Conservation (phyloP, 2,888 invertebrate genomes). For the Cinara cedri region DNA sequence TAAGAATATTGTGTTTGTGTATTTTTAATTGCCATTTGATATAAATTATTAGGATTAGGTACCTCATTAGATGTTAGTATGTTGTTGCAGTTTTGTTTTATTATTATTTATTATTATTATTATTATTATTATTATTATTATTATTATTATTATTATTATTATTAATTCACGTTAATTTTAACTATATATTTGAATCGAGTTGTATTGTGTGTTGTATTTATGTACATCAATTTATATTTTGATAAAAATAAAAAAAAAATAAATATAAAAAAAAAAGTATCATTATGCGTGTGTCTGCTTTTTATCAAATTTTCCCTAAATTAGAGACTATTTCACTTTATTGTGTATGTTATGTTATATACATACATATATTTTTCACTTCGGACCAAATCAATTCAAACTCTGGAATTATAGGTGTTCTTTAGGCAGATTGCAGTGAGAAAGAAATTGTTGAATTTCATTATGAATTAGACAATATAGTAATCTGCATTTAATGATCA, state of each 20-base stretch:
- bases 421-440: too few species aligned
- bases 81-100: slow-evolving; percentile 40
- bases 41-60: slow-evolving; percentile 4
- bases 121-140: slow-evolving; percentile 41
- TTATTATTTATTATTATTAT: slow-evolving; percentile 22
- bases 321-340: too few species aligned
- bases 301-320: too few species aligned
- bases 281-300: too few species aligned
- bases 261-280: slow-evolving; percentile 17
- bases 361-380: too few species aligned
- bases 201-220: slow-evolving; percentile 33
- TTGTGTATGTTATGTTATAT: too few species aligned
- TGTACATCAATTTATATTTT: slow-evolving; percentile 39
- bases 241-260: slow-evolving; percentile 12
- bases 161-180: slow-evolving; percentile 36
- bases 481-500: too few species aligned
- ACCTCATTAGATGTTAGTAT: slow-evolving; percentile 29
- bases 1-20: slow-evolving; percentile 31
- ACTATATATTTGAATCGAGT: slow-evolving; percentile 7
- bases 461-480: too few species aligned
- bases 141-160: slow-evolving; percentile 19
- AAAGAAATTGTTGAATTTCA: too few species aligned
- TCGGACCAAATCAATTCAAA: too few species aligned
- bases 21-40: slow-evolving; percentile 12
- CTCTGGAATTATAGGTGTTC: too few species aligned